Percentiles rank a stretch among this genome's conserved stretches.
Conservation (phyloP, 2,113 vertebrate genomes). For the Neolamprologus brichardi region DNA sequence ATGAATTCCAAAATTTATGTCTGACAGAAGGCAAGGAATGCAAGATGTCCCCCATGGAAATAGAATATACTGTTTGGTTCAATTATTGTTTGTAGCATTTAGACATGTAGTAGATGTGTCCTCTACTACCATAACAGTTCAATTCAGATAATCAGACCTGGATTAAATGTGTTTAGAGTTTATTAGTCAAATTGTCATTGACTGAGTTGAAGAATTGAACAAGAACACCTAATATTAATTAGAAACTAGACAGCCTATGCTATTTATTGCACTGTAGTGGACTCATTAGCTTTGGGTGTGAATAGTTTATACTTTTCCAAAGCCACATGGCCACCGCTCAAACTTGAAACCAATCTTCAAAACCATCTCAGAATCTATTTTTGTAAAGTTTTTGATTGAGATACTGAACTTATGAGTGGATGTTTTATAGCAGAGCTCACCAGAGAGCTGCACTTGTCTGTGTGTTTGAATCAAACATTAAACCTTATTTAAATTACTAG, state of each 20-base stretch:
- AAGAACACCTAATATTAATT: background rate
- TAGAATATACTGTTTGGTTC: background rate
- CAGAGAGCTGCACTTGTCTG: background rate
- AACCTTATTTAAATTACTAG: background rate
- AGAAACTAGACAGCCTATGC: background rate
- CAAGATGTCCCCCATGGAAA: accelerated
- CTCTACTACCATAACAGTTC: accelerated
- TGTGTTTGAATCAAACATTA: background rate
- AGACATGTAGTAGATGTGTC: background rate
- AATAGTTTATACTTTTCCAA: background rate
- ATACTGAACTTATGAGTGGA: background rate
- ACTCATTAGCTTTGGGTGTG: background rate
- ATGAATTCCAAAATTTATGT: background rate
- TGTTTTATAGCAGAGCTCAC: background rate
- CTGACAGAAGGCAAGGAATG: background rate
- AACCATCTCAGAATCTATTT: background rate
- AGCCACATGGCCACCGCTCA: background rate
- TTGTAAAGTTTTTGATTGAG: background rate
- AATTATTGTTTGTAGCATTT: background rate
- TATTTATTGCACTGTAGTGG: background rate
- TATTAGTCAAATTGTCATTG: background rate
- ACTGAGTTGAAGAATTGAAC: background rate
- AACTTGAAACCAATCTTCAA: background rate
- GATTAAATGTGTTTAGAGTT: background rate
- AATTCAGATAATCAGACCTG: accelerated